Evolutionary conservation across 2,113 vertebrate species (phyloP).

Genomic region (Madoqua kirkii): DNA sequence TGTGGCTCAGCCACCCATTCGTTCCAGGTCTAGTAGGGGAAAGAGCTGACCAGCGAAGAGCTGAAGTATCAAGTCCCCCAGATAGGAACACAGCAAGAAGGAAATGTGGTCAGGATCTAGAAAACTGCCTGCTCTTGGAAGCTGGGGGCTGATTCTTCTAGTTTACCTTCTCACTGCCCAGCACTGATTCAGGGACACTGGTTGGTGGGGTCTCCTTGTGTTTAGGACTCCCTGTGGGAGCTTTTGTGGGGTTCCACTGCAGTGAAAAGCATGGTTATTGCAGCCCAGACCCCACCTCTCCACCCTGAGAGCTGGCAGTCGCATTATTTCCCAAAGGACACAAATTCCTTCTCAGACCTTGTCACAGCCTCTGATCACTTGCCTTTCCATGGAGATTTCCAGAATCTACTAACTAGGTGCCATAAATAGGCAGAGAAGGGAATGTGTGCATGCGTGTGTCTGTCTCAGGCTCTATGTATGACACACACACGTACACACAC

Average conservation of each 20-base stretch:
- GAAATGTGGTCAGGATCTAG: neutral
- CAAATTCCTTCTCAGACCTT: constrained; percentile 53
- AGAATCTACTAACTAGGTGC: constrained; percentile 53
- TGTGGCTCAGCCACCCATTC: neutral
- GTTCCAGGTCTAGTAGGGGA: neutral
- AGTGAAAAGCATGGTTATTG: neutral
- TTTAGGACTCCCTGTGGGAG: neutral
- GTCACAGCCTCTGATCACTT: constrained; percentile 44
- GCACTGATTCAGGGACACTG: neutral
- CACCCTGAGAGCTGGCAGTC: neutral
- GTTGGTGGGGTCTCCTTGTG: neutral
- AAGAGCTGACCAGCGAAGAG: neutral
- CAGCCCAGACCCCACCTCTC: accelerated
- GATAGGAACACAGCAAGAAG: neutral
- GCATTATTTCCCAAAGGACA: constrained; percentile 18
- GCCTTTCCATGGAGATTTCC: constrained; percentile 65
- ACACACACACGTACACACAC: neutral
- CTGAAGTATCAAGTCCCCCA: neutral
- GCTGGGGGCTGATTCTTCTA: neutral
- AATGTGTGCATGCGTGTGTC: neutral
- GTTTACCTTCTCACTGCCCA: no score
- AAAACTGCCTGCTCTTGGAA: neutral
- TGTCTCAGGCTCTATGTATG: neutral
- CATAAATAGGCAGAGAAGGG: constrained; percentile 71
- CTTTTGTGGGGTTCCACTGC: neutral